Evolutionary conservation across 2,797 vertebrate species (phyloP), one percentile per base, ranked within the genome.

Genomic region (Halcyon badia): DNA sequence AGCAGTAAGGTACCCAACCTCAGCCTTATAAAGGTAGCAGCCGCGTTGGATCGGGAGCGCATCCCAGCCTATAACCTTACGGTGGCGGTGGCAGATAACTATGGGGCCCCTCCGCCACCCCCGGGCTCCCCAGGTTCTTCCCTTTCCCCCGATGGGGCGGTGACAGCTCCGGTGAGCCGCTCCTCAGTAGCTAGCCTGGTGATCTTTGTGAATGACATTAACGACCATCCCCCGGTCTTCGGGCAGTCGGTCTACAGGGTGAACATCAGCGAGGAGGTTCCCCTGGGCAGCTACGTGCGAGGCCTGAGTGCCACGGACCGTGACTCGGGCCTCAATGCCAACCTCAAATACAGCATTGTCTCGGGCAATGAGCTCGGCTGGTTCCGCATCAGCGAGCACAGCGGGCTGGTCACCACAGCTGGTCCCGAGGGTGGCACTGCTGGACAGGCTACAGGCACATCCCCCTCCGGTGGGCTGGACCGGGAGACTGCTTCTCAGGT

Each of bases 1-100:
- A 98, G 98, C n/a, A 99, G 99, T 51, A 99, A 99, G 7, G 99
- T 99, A 83, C 99, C 99, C 37, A 99, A 99, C 96, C 97, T 99
- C 58, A 99, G 99, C 95, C 98, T 99, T 54, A 99, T 99, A 94
- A 99, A 99, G 97, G 99, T 99, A 82, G 99, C 99, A 22, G 99
- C 99, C 0, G 98, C 99, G 15, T 96, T 99, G 80, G 99, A 99
- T 98, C 98, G 99, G 11, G 99, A 99, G 93, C 99, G 99, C 49
- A 99, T 99, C 88, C 99, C 99, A 3, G 99, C 99, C 1, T 99
- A 99, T 94, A 99, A 99, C 97, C 98, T 99, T 35, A 99, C 99
- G 0, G 99, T 99, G 58, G 99, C 99, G 0, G 99, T 99, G 87
- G 99, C 99, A 0, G 99, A 99, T 97, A 98, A 98, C 88, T 94